Evolutionary conservation across 2,888 invertebrate species (phyloP).

Genomic region (Sabellastarte sp.): DNA sequence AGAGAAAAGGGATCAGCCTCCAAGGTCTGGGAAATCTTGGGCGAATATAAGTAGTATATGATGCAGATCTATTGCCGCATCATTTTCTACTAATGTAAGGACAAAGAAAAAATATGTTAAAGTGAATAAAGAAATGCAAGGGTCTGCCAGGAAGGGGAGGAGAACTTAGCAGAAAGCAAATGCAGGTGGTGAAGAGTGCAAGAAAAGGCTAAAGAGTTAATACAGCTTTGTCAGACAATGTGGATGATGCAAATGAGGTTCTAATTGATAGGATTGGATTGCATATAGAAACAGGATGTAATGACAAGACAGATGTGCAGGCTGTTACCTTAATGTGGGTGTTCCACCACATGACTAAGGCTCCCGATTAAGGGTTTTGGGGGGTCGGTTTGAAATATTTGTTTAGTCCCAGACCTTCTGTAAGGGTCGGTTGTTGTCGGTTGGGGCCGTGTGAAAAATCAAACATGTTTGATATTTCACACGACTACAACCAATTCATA

Average conservation of each 20-base stretch:
- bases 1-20: not conserved
- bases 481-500: no score
- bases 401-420: no score
- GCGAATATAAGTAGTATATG: no score
- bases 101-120: conserved; percentile 4
- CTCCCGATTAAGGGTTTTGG: no score
- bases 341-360: no score
- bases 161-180: conserved; percentile 1
- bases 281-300: conserved; percentile 46
- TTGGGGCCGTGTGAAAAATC: no score
- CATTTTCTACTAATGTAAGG: no score
- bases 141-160: conserved; percentile 8
- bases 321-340: no score
- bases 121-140: not conserved
- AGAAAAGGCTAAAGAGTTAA: conserved; percentile 7
- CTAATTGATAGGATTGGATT: conserved; percentile 50
- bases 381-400: no score
- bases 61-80: no score
- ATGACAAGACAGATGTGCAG: conserved; percentile 33
- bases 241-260: conserved; percentile 22
- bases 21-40: not conserved
- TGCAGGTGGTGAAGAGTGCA: not conserved
- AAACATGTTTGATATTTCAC: no score
- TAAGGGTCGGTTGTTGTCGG: no score
- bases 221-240: conserved; percentile 6